A percentile compares a stretch with the other conserved stretches of the same genome.
Conservation (phyloP, 2,113 vertebrate species). For the Chunga burmeisteri region DNA sequence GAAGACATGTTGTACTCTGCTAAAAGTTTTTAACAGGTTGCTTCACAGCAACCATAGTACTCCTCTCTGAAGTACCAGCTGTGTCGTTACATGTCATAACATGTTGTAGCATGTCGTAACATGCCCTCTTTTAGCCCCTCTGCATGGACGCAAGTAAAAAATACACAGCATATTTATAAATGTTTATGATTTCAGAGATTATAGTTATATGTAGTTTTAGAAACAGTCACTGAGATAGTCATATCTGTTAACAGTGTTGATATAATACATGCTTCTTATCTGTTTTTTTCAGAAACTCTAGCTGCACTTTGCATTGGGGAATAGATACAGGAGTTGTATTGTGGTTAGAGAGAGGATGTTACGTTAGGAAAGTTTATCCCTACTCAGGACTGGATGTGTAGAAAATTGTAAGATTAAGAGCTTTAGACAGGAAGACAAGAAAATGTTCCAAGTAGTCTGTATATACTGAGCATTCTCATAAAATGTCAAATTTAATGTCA, state of each 20-base stretch:
- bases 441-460: background rate
- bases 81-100: too few relatives aligned
- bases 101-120: too few relatives aligned
- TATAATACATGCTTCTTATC: too few relatives aligned
- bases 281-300: background rate
- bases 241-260: background rate
- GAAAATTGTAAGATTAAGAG: background rate
- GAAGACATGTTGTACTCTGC: background rate
- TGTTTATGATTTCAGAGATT: background rate
- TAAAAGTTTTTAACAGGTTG: background rate
- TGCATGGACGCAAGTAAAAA: background rate
- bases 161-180: background rate
- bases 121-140: background rate
- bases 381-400: background rate
- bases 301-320: background rate
- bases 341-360: background rate
- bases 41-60: background rate
- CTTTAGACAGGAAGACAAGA: background rate
- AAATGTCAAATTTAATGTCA: background rate
- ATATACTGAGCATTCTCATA: background rate
- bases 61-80: background rate
- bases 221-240: background rate
- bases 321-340: background rate
- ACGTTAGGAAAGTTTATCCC: background rate
- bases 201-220: background rate